A percentile compares a stretch with the other conserved stretches of the same genome.
Evolutionary conservation across 2,888 invertebrate genomes (phyloP).

Genomic region (Podabrus alpinus): DNA sequence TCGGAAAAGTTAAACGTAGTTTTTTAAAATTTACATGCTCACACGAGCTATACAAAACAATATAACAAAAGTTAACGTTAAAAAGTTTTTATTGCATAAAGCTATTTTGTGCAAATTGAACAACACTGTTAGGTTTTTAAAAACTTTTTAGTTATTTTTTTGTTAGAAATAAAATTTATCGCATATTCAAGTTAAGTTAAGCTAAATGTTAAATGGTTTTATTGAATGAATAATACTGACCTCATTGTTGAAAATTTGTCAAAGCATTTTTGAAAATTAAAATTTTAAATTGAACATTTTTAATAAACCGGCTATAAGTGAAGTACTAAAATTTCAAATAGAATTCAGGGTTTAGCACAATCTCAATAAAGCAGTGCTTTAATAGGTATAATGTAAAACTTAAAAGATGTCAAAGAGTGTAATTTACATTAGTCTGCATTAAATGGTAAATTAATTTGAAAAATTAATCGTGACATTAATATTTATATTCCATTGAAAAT

Average conservation of each 20-base stretch:
- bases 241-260: neutral
- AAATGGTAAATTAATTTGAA: conserved; percentile 7
- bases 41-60: neutral
- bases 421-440: neutral
- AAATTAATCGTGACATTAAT: conserved; percentile 10
- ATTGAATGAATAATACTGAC: neutral
- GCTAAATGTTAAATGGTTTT: neutral
- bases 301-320: neutral
- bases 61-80: neutral
- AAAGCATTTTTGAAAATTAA: neutral
- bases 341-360: neutral
- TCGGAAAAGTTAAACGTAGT: neutral
- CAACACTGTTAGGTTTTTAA: neutral
- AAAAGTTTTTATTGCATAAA: neutral
- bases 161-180: neutral
- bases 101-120: neutral
- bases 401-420: neutral
- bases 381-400: neutral
- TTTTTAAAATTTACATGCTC: neutral
- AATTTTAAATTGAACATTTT: neutral
- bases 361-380: neutral
- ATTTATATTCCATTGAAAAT: conserved; percentile 13
- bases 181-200: neutral
- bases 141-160: neutral
- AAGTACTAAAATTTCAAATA: neutral